Evolutionary conservation across 2,113 vertebrate genomes (phyloP).

Genomic region (Eira barbara): DNA sequence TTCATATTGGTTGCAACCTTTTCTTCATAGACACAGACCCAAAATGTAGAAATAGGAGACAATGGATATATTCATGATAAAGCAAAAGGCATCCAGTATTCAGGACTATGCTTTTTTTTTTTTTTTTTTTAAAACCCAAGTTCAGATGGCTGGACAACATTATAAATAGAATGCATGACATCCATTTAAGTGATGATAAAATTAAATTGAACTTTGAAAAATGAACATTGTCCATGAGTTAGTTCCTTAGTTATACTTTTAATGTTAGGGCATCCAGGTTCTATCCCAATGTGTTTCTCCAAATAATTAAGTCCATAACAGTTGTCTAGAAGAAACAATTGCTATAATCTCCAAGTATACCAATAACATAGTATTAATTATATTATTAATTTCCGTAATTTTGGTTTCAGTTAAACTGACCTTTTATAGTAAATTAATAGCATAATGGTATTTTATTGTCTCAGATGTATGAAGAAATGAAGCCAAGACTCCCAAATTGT

Average conservation of each 20-base stretch:
- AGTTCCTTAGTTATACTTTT: neutral
- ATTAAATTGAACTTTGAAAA: neutral
- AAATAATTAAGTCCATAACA: neutral
- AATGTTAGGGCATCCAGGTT: neutral
- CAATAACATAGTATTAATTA: neutral
- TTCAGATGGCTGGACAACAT: neutral
- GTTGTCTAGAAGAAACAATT: neutral
- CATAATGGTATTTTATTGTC: neutral
- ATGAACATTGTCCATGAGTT: neutral
- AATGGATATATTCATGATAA: neutral
- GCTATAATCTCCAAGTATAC: neutral
- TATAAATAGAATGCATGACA: neutral
- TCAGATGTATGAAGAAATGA: neutral
- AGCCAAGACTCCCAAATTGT: neutral
- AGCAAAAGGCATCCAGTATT: neutral
- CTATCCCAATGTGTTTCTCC: neutral
- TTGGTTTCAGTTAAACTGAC: neutral
- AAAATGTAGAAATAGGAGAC: neutral
- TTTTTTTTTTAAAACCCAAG: neutral
- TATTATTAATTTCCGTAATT: neutral
- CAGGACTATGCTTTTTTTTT: neutral
- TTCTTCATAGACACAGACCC: neutral
- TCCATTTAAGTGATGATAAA: neutral
- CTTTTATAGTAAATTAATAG: neutral
- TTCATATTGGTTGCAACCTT: neutral